Conservation (phyloP, 2,797 vertebrate species). For the Tragelaphus eurycerus region DNA sequence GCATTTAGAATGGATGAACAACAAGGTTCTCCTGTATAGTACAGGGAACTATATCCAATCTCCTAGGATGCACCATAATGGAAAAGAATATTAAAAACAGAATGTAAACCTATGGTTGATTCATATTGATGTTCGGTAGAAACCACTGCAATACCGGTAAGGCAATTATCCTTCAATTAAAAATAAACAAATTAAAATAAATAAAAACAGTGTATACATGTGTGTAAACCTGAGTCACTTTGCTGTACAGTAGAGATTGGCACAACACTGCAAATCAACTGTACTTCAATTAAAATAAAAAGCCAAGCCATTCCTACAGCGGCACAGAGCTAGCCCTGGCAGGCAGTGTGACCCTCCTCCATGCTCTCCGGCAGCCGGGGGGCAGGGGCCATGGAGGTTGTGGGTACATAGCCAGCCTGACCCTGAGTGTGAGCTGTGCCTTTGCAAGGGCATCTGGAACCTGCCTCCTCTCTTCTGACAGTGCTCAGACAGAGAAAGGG, state of each 20-base stretch:
- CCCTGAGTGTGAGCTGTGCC: neutral
- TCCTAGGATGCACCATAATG: neutral
- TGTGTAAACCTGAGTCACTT: neutral
- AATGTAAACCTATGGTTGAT: neutral
- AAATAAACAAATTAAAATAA: neutral
- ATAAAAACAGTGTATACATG: neutral
- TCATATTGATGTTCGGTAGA: neutral
- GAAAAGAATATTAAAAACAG: neutral
- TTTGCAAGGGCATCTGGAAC: too few relatives aligned
- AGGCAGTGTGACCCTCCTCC: neutral
- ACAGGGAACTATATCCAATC: neutral
- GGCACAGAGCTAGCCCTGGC: neutral
- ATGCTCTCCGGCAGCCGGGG: neutral
- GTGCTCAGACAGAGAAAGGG: neutral
- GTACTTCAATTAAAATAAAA: neutral
- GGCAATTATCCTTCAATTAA: neutral
- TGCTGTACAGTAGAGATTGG: neutral
- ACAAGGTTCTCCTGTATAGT: neutral
- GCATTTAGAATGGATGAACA: neutral
- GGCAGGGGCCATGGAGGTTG: rapidly evolving
- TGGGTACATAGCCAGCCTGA: neutral
- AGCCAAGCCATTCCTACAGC: neutral
- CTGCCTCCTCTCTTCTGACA: neutral
- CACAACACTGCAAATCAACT: neutral
- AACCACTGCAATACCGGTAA: rapidly evolving